A percentile compares a stretch with the other conserved stretches of the same genome.
phyloP scores from a whole-genome alignment of 2,888 invertebrate species.

The Formica aserva region DNA sequence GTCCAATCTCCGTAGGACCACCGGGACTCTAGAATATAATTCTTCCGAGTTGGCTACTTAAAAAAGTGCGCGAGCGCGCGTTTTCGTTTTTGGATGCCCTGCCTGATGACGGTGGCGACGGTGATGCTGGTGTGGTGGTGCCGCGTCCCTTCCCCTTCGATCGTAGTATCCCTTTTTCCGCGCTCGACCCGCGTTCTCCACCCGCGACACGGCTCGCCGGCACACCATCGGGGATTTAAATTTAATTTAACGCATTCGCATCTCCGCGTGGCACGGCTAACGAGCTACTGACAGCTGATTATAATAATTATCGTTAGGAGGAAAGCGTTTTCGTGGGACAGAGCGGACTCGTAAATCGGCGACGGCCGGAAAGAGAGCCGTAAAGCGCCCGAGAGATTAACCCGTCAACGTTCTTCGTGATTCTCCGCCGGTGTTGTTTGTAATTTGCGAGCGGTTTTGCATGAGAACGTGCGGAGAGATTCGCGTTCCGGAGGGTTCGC shows the following conservation, averaged over 20 bases:
- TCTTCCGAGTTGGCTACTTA: constrained; percentile 74
- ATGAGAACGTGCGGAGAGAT: constrained; percentile 43
- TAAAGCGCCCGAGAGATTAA: constrained; percentile 71
- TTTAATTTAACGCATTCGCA: constrained; percentile 77
- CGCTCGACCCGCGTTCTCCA: constrained; percentile 11
- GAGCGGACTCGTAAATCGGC: constrained; percentile 34
- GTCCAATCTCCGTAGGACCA: constrained; percentile 75
- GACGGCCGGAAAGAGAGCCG: constrained; percentile 68
- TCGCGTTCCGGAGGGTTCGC: constrained; percentile 31
- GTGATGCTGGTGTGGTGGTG: neutral
- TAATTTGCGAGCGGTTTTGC: constrained; percentile 67
- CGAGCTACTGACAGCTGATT: constrained; percentile 76
- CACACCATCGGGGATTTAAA: constrained; percentile 65
- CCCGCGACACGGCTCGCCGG: constrained; percentile 21
- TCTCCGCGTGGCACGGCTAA: constrained; percentile 68
- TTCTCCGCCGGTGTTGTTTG: constrained; percentile 49
- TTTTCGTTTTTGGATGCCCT: constrained; percentile 58
- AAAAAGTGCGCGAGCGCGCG: constrained; percentile 59
- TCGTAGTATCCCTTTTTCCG: constrained; percentile 16
- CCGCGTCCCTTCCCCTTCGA: neutral
- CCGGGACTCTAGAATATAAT: constrained; percentile 74
- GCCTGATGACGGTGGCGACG: neutral
- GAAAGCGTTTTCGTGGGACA: constrained; percentile 58
- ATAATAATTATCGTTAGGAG: constrained; percentile 74
- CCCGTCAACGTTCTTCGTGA: constrained; percentile 67